Base-by-base conservation (phyloP, 2,113 vertebrate species). In the Tenrec ecaudatus region DNA sequence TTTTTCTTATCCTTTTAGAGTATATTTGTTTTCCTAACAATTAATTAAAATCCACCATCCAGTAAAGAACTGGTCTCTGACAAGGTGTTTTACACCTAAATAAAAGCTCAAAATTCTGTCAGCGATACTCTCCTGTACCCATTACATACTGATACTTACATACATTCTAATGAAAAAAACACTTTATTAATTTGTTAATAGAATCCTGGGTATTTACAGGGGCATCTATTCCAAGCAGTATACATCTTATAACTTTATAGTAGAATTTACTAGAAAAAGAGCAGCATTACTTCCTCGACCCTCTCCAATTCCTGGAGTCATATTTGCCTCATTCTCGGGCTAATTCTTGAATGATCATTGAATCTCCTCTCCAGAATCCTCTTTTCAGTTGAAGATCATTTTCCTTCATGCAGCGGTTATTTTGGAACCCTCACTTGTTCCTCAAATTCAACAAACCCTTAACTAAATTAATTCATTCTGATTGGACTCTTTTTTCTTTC, bases 71-170 rank as follows among this genome's bases (percentile, higher is more conserved):
- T 4, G 2, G 23, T 73, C 12, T 53, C 40, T 80, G 36, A 27
- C 22, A 88, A 14, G 57, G 29, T 86, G 81, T 1, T 40, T 78
- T 9, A 81, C 25, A 29, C 12, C 77, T 86, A 76, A 40, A 3
- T 69, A 71, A 94, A 92, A 33, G 2, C 40, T 88, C 86, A 78
- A 92, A 36, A 11, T 64, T 89, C 14, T 90, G 2, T 9, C n/a
- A 64, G 53, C 38, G 19, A 43, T 82, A 38, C 14, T 87, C 14
- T 84, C 19, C n/a, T 64, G 10, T 60, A 43, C 25, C 29, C 68
- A 53, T 53, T 53, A 10, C 62, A 31, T 33, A 53, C 8, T 68
- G 33, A 36, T 4, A 38, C 62, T 38, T 76, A 10, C 6, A 16
- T 57, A 40, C 6, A 82, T n/a, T 2, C 1, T 81, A 17, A 86